A percentile compares a stretch with the other conserved stretches of the same genome.
These are phyloP conservation scores for Drosophila oshimai DNA, from an alignment of 1,140 invertebrate genomes.

Conservation along the genomic window DNA sequence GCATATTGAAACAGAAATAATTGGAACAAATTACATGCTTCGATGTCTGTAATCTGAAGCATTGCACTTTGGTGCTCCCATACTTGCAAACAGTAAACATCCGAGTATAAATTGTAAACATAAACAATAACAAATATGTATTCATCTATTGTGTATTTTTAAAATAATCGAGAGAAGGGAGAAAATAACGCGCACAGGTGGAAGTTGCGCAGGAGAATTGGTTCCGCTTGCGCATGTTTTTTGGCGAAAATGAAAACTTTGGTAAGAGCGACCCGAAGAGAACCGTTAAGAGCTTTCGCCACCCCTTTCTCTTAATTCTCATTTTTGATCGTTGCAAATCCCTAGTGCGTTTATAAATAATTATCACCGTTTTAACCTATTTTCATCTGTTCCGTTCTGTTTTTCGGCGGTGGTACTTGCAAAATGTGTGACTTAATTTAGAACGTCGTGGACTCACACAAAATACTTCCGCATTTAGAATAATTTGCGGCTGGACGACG, in stretches of 20 bases:
- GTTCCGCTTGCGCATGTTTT: slow-evolving; percentile 67
- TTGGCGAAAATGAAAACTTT: slow-evolving; percentile 7
- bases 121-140: slow-evolving; percentile 74
- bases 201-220: slow-evolving; percentile 43
- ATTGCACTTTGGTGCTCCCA: not conserved
- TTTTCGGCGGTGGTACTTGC: slow-evolving; percentile 24
- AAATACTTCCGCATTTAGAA: slow-evolving; percentile 76
- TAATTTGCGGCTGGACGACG: slow-evolving; percentile 65
- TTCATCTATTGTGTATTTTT: slow-evolving; percentile 29
- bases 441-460: slow-evolving; percentile 54
- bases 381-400: slow-evolving; percentile 21
- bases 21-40: too few species aligned
- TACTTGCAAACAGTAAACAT: not conserved
- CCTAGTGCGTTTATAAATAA: slow-evolving; percentile 79
- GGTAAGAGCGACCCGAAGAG: slow-evolving; percentile 10
- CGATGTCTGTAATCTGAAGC: not conserved
- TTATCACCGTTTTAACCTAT: slow-evolving; percentile 71
- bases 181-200: slow-evolving; percentile 44
- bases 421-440: slow-evolving; percentile 49
- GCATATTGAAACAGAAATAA: too few species aligned
- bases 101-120: slow-evolving; percentile 56
- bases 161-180: slow-evolving; percentile 4
- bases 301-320: slow-evolving; percentile 2
- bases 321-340: slow-evolving; percentile 64
- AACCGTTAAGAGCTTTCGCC: slow-evolving; percentile 1